A percentile compares a stretch with the other conserved stretches of the same genome.
Evolutionary conservation across 2,113 vertebrate genomes (phyloP).

Genomic region (Aviceda subcristata): DNA sequence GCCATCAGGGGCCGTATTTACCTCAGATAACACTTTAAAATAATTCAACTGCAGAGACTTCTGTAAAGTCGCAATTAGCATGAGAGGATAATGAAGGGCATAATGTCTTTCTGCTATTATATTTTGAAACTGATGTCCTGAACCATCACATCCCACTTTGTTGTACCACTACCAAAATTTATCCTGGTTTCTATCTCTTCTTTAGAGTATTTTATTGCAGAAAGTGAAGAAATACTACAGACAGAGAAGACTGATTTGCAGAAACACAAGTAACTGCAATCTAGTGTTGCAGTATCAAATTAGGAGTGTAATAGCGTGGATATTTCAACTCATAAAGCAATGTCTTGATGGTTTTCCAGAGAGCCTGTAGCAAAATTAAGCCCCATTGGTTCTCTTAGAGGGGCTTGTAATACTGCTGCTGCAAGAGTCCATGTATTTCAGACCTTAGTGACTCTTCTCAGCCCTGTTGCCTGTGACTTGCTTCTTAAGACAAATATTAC

Average conservation of each 20-base stretch:
- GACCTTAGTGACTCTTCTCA: slow-evolving; percentile 1
- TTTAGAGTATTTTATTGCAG: neutral
- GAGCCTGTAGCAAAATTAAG: slow-evolving; percentile 9
- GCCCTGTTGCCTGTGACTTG: neutral
- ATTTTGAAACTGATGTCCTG: neutral
- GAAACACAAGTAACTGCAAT: neutral
- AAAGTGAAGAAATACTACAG: neutral
- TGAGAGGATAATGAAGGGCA: neutral
- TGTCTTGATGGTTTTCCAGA: slow-evolving; percentile 1
- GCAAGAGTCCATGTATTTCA: neutral
- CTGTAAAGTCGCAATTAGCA: neutral
- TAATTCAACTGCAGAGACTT: neutral
- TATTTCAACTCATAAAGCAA: slow-evolving; percentile 32
- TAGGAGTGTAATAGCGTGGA: neutral
- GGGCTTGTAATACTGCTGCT: neutral
- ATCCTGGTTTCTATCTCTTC: neutral
- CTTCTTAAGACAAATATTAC: slow-evolving; percentile 18
- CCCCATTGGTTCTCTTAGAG: neutral
- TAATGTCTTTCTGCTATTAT: neutral
- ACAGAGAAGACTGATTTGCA: neutral
- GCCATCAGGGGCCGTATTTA: neutral
- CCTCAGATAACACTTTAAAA: neutral
- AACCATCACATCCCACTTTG: neutral
- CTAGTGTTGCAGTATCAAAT: neutral
- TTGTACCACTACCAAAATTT: neutral